Evolutionary conservation across 2,888 invertebrate genomes (phyloP).

Genomic region (Torymus auratus): DNA sequence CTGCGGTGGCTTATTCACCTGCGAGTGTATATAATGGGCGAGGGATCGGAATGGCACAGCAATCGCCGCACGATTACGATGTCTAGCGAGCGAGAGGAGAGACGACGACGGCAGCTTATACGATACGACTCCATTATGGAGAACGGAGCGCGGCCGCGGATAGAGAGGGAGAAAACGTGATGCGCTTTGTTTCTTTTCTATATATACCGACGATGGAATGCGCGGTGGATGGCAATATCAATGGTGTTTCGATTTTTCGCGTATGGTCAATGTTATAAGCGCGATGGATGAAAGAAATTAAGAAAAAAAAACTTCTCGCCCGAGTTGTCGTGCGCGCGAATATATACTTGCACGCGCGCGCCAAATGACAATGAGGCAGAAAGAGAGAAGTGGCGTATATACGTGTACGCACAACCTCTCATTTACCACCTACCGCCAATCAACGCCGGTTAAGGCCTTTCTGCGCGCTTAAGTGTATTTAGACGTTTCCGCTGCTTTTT

Average conservation of each 20-base stretch:
- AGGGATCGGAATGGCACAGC: no score
- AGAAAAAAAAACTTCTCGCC: no score
- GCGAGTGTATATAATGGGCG: neutral
- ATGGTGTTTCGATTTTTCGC: no score
- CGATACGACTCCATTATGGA: slow-evolving; percentile 48
- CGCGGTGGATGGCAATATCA: no score
- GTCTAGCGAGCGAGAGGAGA: no score
- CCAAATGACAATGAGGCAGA: slow-evolving; percentile 3
- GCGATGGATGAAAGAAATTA: no score
- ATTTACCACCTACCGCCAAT: slow-evolving; percentile 74
- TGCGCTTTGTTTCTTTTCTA: neutral
- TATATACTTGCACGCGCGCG: no score
- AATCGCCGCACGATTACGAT: no score
- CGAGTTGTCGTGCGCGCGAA: no score
- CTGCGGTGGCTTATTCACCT: slow-evolving; percentile 23
- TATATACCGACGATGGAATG: neutral
- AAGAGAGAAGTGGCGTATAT: neutral
- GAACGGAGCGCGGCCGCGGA: neutral
- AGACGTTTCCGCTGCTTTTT: slow-evolving; percentile 68
- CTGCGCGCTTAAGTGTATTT: slow-evolving; percentile 59
- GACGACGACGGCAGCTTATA: no score
- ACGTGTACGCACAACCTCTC: slow-evolving; percentile 64
- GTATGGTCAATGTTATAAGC: no score
- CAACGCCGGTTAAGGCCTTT: slow-evolving; percentile 67
- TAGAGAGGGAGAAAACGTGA: neutral